Percentiles rank a stretch among this genome's conserved stretches.
These are phyloP conservation scores for Mechanitis mazaeus DNA, from an alignment of 2,888 invertebrate species.

Conservation along the genomic window DNA sequence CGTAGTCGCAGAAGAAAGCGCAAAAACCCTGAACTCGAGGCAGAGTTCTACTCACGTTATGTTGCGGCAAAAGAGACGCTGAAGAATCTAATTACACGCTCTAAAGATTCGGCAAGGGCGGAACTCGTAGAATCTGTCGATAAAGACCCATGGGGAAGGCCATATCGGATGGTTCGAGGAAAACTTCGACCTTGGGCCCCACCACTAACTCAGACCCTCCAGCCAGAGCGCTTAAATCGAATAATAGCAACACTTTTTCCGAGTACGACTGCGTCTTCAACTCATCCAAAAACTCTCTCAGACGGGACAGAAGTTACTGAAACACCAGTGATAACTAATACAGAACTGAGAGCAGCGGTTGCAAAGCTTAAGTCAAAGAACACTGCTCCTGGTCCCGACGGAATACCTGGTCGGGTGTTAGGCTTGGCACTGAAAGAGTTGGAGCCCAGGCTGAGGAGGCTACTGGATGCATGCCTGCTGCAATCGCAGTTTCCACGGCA, in stretches of 20 bases:
- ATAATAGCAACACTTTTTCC: neutral
- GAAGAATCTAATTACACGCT: slow-evolving; percentile 7
- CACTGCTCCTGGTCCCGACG: slow-evolving; percentile 20
- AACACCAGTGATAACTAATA: neutral
- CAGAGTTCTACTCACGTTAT: slow-evolving; percentile 6
- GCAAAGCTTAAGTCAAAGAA: slow-evolving; percentile 10
- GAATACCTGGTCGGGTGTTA: slow-evolving; percentile 20
- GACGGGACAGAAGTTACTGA: too few relatives aligned
- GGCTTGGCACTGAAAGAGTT: slow-evolving; percentile 5
- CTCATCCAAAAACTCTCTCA: too few relatives aligned
- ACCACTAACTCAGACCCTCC: slow-evolving; percentile 12
- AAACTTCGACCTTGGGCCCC: slow-evolving; percentile 12
- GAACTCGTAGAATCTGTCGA: slow-evolving; percentile 7
- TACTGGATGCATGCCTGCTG: slow-evolving; percentile 15
- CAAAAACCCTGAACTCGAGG: slow-evolving; percentile 5
- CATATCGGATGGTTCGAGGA: slow-evolving; percentile 8
- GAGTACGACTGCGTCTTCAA: too few relatives aligned
- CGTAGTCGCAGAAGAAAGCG: slow-evolving; percentile 10
- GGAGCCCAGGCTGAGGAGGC: slow-evolving; percentile 14
- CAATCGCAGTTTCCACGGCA: slow-evolving; percentile 7
- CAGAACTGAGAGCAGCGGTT: neutral
- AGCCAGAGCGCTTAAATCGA: neutral
- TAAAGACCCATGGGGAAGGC: slow-evolving; percentile 17
- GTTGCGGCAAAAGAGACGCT: slow-evolving; percentile 9
- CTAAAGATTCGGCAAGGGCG: slow-evolving; percentile 12